A percentile compares a stretch with the other conserved stretches of the same genome.
Evolutionary conservation across 2,113 vertebrate genomes (phyloP).

Genomic region (Cinclus mexicanus): DNA sequence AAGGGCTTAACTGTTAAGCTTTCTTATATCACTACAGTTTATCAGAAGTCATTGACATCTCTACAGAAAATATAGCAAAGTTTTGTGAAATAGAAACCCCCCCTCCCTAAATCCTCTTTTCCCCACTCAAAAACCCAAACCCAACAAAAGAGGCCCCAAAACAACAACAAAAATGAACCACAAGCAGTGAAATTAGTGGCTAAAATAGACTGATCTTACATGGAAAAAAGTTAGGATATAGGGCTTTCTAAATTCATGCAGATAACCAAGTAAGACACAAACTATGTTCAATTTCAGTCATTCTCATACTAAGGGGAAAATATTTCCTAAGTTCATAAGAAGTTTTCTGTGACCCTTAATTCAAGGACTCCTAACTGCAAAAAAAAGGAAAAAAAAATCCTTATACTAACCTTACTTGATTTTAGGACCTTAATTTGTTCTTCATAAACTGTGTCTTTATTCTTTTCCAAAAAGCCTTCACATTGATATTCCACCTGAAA

Average conservation of each 20-base stretch:
- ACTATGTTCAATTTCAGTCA: neutral
- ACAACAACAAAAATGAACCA: rapidly evolving
- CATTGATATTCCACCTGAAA: constrained; percentile 98
- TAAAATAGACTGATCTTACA: neutral
- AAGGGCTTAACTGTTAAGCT: neutral
- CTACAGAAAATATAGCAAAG: neutral
- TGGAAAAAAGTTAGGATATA: neutral
- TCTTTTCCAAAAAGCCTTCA: constrained; percentile 97
- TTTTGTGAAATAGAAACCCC: neutral
- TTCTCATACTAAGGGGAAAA: neutral
- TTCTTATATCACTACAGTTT: neutral
- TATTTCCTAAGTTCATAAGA: neutral
- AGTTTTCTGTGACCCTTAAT: neutral
- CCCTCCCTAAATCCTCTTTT: neutral
- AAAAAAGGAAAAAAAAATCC: neutral
- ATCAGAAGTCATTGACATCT: neutral
- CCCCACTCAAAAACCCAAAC: neutral
- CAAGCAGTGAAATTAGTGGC: neutral
- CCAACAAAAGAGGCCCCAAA: neutral
- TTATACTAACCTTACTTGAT: constrained; percentile 90
- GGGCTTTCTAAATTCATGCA: neutral
- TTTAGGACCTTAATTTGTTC: constrained; percentile 97
- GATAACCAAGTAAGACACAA: neutral
- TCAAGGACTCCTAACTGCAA: neutral
- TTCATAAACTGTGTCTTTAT: constrained; percentile 98